phyloP scores from a whole-genome alignment of 1,140 invertebrate genomes.

The Lepidurus apus region DNA sequence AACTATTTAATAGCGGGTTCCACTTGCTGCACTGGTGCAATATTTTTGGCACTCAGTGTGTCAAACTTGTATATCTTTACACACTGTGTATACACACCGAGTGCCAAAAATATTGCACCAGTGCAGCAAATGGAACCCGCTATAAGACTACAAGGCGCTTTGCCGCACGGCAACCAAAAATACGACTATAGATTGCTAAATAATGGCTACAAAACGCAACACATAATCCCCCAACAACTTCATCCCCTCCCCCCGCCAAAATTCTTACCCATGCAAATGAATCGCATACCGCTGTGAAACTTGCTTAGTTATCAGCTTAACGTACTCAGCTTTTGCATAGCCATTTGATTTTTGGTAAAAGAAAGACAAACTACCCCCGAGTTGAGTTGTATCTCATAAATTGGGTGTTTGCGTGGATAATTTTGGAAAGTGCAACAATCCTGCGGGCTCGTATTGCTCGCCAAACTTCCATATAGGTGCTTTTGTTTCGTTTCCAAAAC shows the following conservation, averaged over 20 bases:
- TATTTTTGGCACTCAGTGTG: too few species aligned
- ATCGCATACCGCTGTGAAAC: not conserved
- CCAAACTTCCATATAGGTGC: not conserved
- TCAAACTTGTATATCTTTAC: too few species aligned
- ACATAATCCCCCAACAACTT: not conserved
- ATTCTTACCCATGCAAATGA: not conserved
- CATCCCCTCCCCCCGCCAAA: not conserved
- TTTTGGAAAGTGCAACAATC: not conserved
- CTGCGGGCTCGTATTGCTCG: not conserved
- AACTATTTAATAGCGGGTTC: too few species aligned
- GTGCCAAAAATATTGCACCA: too few species aligned
- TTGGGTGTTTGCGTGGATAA: not conserved
- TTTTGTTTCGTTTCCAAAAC: not conserved
- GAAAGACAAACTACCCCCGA: not conserved
- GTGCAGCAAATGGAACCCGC: too few species aligned
- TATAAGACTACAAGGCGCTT: too few species aligned
- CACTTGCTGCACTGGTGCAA: too few species aligned
- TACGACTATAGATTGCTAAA: too few species aligned
- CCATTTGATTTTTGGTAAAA: not conserved
- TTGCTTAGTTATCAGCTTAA: not conserved
- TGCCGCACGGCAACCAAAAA: too few species aligned
- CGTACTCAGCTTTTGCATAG: not conserved
- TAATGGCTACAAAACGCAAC: not conserved
- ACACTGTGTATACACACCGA: too few species aligned
- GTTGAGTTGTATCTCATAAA: conserved; percentile 1